phyloP scores from a whole-genome alignment of 2,113 vertebrate species.

The Chunga burmeisteri region DNA sequence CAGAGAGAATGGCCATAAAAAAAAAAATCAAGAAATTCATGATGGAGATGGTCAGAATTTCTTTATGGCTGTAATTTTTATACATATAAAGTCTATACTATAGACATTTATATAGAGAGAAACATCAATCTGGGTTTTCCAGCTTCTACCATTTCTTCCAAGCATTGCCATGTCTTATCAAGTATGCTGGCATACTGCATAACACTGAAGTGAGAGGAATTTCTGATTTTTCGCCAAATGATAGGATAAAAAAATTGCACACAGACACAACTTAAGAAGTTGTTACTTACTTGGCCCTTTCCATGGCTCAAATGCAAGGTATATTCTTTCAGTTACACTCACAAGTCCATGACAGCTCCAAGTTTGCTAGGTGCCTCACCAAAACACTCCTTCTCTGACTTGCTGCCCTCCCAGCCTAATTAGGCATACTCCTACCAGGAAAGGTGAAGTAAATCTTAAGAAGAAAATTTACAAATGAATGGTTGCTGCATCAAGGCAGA shows the following conservation, averaged over 20 bases:
- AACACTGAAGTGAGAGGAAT: neutral
- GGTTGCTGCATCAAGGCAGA: neutral
- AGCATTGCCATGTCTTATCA: neutral
- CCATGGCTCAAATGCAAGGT: neutral
- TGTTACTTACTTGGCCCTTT: neutral
- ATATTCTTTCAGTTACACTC: neutral
- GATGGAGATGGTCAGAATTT: neutral
- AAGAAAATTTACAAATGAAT: neutral
- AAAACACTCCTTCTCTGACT: neutral
- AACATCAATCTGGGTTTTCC: neutral
- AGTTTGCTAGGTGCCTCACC: neutral
- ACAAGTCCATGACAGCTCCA: neutral
- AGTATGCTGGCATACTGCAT: neutral
- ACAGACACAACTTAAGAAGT: neutral
- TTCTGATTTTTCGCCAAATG: neutral
- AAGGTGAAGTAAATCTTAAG: neutral
- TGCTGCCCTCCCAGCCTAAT: neutral
- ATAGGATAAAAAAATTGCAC: neutral
- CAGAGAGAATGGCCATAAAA: neutral
- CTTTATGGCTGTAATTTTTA: neutral
- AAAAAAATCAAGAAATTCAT: neutral
- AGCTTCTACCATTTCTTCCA: neutral
- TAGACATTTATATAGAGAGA: neutral
- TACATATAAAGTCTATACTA: neutral
- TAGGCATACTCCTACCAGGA: neutral